Conservation (phyloP, 2,113 vertebrate species). For the Callionymus lyra region DNA sequence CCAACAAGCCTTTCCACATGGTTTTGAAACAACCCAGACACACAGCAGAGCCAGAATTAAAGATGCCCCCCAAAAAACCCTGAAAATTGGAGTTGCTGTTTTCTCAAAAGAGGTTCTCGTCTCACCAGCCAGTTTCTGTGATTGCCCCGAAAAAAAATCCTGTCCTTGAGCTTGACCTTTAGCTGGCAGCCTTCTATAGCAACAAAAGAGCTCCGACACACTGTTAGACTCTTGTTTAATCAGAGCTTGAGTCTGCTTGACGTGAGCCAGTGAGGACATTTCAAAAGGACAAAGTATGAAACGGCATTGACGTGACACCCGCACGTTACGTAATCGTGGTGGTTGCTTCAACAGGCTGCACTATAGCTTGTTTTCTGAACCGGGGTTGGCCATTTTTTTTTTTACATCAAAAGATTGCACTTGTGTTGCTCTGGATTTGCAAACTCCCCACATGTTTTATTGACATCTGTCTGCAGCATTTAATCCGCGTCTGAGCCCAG, state of each 20-base stretch:
- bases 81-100: too few relatives aligned
- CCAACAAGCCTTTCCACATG: conserved; percentile 50
- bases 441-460: conserved; percentile 11
- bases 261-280: conserved; percentile 39
- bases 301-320: conserved; percentile 28
- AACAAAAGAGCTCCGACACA: conserved; percentile 10
- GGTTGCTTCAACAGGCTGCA: conserved; percentile 33
- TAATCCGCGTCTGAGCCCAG: conserved; percentile 36
- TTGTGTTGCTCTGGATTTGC: conserved; percentile 15
- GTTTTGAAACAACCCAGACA: conserved; percentile 32
- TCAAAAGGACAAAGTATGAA: conserved; percentile 42
- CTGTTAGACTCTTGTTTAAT: conserved; percentile 17
- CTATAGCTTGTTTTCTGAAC: conserved; percentile 35
- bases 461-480: conserved; percentile 18
- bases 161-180: conserved; percentile 2
- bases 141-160: neutral
- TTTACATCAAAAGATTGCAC: conserved; percentile 23
- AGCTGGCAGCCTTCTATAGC: neutral
- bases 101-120: too few relatives aligned
- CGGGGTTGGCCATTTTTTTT: conserved; percentile 27
- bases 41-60: conserved; percentile 23
- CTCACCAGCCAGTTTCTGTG: neutral
- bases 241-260: conserved; percentile 24
- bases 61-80: conserved; percentile 33
- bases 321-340: conserved; percentile 28